These are phyloP conservation scores for Cavia aperea DNA, from an alignment of 2,113 vertebrate genomes.

Conservation along the genomic window DNA sequence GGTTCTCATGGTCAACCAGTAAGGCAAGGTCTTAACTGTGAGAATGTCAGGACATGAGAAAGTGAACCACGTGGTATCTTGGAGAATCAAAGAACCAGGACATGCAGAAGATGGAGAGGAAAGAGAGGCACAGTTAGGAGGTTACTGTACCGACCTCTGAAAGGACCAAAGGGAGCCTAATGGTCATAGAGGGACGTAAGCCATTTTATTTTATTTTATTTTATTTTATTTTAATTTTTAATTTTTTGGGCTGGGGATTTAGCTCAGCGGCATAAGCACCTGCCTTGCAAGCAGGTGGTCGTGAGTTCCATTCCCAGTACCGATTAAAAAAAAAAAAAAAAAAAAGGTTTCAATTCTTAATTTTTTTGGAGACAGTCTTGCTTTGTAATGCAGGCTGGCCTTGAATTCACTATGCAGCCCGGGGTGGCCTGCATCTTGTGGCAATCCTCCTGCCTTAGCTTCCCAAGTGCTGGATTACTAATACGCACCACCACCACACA, in stretches of 20 bases:
- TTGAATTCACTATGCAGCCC: background rate
- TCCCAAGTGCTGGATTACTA: too few relatives aligned
- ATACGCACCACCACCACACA: too few relatives aligned
- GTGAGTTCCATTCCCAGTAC: too few relatives aligned
- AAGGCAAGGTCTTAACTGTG: background rate
- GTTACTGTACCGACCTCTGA: background rate
- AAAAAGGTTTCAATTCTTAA: background rate
- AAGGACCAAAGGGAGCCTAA: background rate
- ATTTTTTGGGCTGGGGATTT: background rate
- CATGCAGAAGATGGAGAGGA: background rate
- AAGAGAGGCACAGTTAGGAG: background rate
- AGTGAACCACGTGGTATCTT: background rate
- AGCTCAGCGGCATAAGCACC: too few relatives aligned
- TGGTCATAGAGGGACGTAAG: background rate
- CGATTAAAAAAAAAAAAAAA: too few relatives aligned
- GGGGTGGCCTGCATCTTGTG: too few relatives aligned
- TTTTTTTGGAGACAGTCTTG: background rate
- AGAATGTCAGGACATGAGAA: background rate
- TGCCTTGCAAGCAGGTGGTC: too few relatives aligned
- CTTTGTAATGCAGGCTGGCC: background rate
- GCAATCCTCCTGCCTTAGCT: too few relatives aligned
- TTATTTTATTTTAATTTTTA: background rate
- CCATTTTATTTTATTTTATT: background rate
- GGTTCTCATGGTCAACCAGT: background rate
- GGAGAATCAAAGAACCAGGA: background rate